These are phyloP conservation scores for Paramormyrops hopkinsi DNA, from an alignment of 2,797 vertebrate genomes.

Conservation along the genomic window DNA sequence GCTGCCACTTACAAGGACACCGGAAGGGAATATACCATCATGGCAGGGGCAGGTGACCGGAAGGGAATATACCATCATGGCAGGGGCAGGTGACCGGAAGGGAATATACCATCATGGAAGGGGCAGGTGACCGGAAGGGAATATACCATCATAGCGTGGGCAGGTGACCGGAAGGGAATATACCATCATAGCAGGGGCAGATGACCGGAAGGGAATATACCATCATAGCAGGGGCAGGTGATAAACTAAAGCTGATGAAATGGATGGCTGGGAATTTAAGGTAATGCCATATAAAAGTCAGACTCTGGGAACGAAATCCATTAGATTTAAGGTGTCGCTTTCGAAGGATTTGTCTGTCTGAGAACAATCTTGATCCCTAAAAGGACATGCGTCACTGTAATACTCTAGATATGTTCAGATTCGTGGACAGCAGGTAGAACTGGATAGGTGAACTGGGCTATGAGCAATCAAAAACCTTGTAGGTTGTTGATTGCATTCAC, in stretches of 20 bases:
- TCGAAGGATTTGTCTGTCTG: neutral
- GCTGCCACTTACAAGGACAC: neutral
- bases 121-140: neutral
- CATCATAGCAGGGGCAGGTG: neutral
- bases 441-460: neutral
- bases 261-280: neutral
- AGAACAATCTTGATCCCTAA: neutral
- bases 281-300: constrained; percentile 16
- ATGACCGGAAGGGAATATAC: too few relatives aligned
- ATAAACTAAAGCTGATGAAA: constrained; percentile 12
- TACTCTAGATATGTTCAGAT: neutral
- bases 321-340: neutral
- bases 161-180: too few relatives aligned
- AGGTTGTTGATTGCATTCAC: neutral
- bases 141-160: neutral
- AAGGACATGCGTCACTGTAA: neutral
- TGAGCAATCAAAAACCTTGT: neutral
- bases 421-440: neutral
- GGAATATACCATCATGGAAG: too few relatives aligned
- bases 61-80: too few relatives aligned
- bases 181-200: too few relatives aligned
- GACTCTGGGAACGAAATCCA: neutral
- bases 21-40: constrained; percentile 3
- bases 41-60: too few relatives aligned
- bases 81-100: neutral